These are phyloP conservation scores for Napeogenes sylphis DNA, from an alignment of 2,888 invertebrate genomes.

Conservation along the genomic window DNA sequence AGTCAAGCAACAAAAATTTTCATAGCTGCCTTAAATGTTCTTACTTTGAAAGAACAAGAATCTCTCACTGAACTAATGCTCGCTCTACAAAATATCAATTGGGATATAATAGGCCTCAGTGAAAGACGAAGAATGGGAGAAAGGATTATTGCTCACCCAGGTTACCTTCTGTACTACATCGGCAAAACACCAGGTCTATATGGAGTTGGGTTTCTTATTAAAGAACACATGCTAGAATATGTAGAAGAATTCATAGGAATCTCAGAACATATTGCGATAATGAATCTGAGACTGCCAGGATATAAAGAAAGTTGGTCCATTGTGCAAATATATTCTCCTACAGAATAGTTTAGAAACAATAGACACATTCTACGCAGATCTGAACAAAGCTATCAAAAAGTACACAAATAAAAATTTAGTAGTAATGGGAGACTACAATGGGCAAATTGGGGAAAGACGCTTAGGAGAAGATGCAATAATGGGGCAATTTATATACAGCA, in stretches of 20 bases:
- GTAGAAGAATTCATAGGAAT: too few species aligned
- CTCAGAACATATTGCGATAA: too few species aligned
- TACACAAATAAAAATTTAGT: conserved; percentile 16
- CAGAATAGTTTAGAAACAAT: too few species aligned
- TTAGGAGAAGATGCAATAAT: too few species aligned
- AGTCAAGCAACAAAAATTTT: conserved; percentile 10
- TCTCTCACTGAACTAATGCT: conserved; percentile 5
- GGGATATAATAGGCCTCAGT: neutral
- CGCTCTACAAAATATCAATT: conserved; percentile 15
- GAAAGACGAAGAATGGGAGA: conserved; percentile 25
- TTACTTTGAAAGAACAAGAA: too few species aligned
- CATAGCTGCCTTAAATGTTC: neutral
- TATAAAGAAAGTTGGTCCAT: too few species aligned
- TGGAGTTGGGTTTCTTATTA: too few species aligned
- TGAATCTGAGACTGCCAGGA: too few species aligned
- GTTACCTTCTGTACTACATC: neutral
- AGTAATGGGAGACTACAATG: conserved; percentile 22
- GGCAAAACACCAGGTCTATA: too few species aligned
- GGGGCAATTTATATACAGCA: too few species aligned
- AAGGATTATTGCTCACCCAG: conserved; percentile 10
- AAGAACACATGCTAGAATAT: too few species aligned
- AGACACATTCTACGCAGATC: conserved; percentile 11
- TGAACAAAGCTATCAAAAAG: conserved; percentile 18
- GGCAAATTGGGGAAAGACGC: conserved; percentile 16
- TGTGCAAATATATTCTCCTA: too few species aligned